A percentile compares a stretch with the other conserved stretches of the same genome.
These are phyloP conservation scores for Theristicus caerulescens DNA, from an alignment of 2,113 vertebrate genomes.

Conservation along the genomic window DNA sequence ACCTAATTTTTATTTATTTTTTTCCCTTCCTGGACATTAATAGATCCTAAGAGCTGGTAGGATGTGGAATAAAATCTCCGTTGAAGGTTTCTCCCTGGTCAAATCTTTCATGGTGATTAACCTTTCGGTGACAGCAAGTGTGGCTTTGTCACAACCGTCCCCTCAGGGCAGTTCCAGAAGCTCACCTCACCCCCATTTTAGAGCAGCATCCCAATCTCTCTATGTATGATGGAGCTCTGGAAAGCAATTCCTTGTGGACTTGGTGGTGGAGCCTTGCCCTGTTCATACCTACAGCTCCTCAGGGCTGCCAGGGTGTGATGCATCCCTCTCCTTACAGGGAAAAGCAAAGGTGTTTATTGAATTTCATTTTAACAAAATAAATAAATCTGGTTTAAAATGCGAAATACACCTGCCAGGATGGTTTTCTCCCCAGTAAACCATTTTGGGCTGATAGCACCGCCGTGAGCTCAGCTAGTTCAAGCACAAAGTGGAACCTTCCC, in stretches of 20 bases:
- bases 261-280: neutral
- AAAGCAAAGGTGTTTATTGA: neutral
- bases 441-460: neutral
- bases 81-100: neutral
- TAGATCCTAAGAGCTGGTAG: neutral
- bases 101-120: neutral
- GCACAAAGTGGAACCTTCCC: neutral
- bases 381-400: neutral
- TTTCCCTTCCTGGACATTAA: neutral
- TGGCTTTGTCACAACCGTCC: neutral
- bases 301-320: rapidly evolving
- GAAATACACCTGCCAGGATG: neutral
- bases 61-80: neutral
- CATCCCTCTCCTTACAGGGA: neutral
- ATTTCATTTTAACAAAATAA: neutral
- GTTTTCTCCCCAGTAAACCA: neutral
- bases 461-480: neutral
- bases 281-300: neutral
- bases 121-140: neutral
- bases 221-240: neutral
- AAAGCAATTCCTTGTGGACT: neutral
- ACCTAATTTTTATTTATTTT: neutral
- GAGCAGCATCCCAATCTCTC: neutral
- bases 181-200: rapidly evolving
- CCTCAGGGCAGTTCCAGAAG: neutral